phyloP scores from a whole-genome alignment of 1,140 invertebrate species.

The Acromyrmex charruanus region DNA sequence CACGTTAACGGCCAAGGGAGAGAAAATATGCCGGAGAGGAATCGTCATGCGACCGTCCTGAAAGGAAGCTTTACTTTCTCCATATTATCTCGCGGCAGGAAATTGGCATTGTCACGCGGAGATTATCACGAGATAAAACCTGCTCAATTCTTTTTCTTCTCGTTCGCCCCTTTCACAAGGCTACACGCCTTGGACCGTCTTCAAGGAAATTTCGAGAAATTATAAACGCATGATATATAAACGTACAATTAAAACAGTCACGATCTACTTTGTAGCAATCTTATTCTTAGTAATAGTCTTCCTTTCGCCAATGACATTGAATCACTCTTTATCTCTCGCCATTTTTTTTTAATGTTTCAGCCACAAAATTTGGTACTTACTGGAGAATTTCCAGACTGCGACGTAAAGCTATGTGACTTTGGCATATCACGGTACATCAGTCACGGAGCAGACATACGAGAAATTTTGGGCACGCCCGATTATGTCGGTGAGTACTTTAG shows the following conservation, averaged over 20 bases:
- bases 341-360: slow-evolving; percentile 85
- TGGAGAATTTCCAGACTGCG: slow-evolving; percentile 90
- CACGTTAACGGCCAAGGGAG: slow-evolving; percentile 30
- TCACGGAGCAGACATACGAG: slow-evolving; percentile 95
- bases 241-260: background rate
- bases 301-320: background rate
- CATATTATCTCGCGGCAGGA: slow-evolving; percentile 45
- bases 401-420: slow-evolving; percentile 97
- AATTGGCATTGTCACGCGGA: slow-evolving; percentile 47
- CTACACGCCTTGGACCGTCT: background rate
- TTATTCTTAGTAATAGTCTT: background rate
- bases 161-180: background rate
- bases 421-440: slow-evolving; percentile 96
- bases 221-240: background rate
- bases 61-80: slow-evolving; percentile 39
- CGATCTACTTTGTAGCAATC: background rate
- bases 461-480: slow-evolving; percentile 97
- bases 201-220: background rate
- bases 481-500: slow-evolving; percentile 92
- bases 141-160: background rate
- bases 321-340: slow-evolving; percentile 5
- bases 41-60: slow-evolving; percentile 8
- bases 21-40: background rate
- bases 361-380: slow-evolving; percentile 97
- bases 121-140: slow-evolving; percentile 24